Percentiles rank a stretch among this genome's conserved stretches.
phyloP scores from a whole-genome alignment of 2,113 vertebrate species.

The Salvelinus alpinus region DNA sequence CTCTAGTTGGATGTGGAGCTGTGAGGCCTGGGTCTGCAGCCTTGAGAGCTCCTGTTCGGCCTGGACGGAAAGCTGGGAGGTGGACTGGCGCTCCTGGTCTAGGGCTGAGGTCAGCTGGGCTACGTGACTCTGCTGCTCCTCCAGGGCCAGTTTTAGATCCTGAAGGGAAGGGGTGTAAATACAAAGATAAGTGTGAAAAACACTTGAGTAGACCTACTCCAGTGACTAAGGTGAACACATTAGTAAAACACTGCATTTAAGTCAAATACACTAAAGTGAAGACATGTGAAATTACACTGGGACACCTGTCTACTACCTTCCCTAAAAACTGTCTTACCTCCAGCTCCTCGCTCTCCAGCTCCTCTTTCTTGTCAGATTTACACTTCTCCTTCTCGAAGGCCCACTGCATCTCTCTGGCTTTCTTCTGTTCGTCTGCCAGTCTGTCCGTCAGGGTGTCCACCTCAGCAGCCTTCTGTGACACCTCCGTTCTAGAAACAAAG shows the following conservation, averaged over 20 bases:
- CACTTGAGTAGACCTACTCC: too few relatives aligned
- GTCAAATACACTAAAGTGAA: too few relatives aligned
- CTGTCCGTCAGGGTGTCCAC: slow-evolving; percentile 81
- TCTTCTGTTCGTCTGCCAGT: slow-evolving; percentile 83
- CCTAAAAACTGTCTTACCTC: slow-evolving; percentile 76
- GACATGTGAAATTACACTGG: too few relatives aligned
- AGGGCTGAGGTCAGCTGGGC: slow-evolving; percentile 76
- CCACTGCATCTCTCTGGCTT: slow-evolving; percentile 87
- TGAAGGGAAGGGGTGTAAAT: slow-evolving; percentile 41
- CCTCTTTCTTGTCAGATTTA: slow-evolving; percentile 75
- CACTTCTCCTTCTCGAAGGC: slow-evolving; percentile 86
- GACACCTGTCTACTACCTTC: too few relatives aligned
- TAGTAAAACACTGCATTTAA: too few relatives aligned
- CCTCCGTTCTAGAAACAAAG: slow-evolving; percentile 75
- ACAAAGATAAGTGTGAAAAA: too few relatives aligned
- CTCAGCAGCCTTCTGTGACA: slow-evolving; percentile 84
- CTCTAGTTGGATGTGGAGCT: slow-evolving; percentile 89
- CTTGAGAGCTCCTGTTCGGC: slow-evolving; percentile 74
- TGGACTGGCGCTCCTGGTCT: slow-evolving; percentile 80
- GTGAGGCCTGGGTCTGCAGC: slow-evolving; percentile 75
- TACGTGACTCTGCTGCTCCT: slow-evolving; percentile 78
- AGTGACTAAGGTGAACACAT: too few relatives aligned
- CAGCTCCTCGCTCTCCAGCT: slow-evolving; percentile 82
- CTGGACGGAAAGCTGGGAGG: slow-evolving; percentile 77
- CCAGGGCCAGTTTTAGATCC: slow-evolving; percentile 86